Conservation (phyloP, 2,888 invertebrate genomes). For the Stegophylla sp. region DNA sequence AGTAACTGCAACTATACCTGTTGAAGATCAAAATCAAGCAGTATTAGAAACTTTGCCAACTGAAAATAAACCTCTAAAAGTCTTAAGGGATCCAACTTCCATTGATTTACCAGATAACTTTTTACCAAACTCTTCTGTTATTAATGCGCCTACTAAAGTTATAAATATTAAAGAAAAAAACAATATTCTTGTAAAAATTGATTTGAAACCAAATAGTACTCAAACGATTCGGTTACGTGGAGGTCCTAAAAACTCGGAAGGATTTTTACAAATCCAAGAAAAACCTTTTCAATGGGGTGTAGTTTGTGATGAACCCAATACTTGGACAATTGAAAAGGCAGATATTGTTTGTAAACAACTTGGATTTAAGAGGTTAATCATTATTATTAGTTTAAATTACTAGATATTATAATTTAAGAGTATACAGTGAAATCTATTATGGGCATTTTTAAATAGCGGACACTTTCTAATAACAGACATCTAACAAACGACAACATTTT, state of each 20-base stretch:
- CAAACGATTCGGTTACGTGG: constrained; percentile 65
- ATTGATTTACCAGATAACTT: constrained; percentile 48
- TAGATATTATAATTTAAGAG: too few species aligned
- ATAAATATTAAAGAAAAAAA: constrained; percentile 5
- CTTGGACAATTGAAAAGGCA: constrained; percentile 68
- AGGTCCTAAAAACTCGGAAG: constrained; percentile 65
- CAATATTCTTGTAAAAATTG: constrained; percentile 32
- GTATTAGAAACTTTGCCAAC: constrained; percentile 40
- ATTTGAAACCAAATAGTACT: constrained; percentile 53
- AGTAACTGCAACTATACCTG: constrained; percentile 1
- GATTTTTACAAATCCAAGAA: constrained; percentile 66
- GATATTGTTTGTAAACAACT: constrained; percentile 67
- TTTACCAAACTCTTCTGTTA: constrained; percentile 44
- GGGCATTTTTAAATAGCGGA: too few species aligned
- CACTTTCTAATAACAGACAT: too few species aligned
- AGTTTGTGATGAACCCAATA: constrained; percentile 66
- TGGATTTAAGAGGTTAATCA: constrained; percentile 66
- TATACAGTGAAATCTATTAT: too few species aligned
- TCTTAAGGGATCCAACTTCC: constrained; percentile 35
- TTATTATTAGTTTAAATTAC: background rate
- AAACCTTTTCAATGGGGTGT: constrained; percentile 66
- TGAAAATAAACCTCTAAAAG: constrained; percentile 43
- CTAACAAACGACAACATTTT: too few species aligned
- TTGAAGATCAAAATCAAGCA: constrained; percentile 28
- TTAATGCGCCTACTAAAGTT: background rate